phyloP scores from a whole-genome alignment of 2,888 invertebrate species.

The Himalopsyche kuldschensis region DNA sequence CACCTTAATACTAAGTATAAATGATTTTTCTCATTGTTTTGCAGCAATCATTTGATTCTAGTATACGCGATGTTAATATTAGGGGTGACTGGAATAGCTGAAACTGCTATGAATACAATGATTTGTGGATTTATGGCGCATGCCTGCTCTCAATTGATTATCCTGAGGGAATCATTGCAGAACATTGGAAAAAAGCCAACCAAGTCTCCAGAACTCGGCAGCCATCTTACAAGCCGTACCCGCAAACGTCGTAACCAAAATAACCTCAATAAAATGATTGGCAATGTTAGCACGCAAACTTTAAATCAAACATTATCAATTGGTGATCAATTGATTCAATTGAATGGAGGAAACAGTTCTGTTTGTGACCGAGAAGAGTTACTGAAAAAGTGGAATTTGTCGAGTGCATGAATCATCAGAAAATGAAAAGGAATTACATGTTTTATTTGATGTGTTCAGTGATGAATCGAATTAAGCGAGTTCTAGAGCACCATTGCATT shows the following conservation, averaged over 20 bases:
- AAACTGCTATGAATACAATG: conserved; percentile 24
- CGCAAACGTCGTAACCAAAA: too few species aligned
- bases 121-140: conserved; percentile 31
- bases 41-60: conserved; percentile 2
- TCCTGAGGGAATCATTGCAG: conserved; percentile 10
- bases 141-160: conserved; percentile 21
- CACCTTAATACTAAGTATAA: too few species aligned
- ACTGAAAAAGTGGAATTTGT: conserved; percentile 6
- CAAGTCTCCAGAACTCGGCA: neutral
- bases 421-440: neutral
- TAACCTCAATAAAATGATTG: neutral
- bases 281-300: neutral
- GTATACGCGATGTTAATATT: neutral
- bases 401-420: conserved; percentile 27
- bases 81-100: neutral
- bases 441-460: neutral
- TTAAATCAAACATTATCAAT: neutral
- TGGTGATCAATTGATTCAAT: neutral
- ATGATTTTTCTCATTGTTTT: neutral
- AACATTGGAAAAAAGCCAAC: conserved; percentile 1
- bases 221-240: neutral
- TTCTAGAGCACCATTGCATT: too few species aligned
- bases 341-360: neutral
- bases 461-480: too few species aligned
- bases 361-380: neutral